Evolutionary conservation across 2,113 vertebrate species (phyloP).

Genomic region (Pleuronectes platessa): DNA sequence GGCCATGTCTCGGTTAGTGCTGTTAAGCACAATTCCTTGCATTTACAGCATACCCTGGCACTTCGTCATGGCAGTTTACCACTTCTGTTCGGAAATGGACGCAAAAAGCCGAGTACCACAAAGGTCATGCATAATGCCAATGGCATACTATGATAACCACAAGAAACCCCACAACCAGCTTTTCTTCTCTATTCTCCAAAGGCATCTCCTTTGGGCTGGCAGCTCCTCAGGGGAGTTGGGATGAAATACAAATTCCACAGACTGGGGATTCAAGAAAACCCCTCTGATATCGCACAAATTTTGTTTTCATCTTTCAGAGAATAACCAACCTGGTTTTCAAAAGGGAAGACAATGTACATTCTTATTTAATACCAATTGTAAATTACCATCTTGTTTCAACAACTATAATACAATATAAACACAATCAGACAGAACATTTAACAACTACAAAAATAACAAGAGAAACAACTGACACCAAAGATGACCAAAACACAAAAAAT

Average conservation of each 20-base stretch:
- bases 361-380: too few relatives aligned
- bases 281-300: background rate
- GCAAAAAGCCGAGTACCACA: background rate
- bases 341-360: background rate
- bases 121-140: background rate
- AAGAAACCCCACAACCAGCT: background rate
- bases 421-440: too few relatives aligned
- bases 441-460: too few relatives aligned
- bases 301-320: background rate
- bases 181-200: conserved; percentile 3
- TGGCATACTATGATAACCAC: background rate
- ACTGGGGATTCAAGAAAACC: conserved; percentile 13
- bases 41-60: conserved; percentile 21
- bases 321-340: background rate
- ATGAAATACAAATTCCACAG: conserved; percentile 36
- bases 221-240: conserved; percentile 10
- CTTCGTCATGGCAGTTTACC: background rate
- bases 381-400: too few relatives aligned
- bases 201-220: background rate
- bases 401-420: too few relatives aligned
- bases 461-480: too few relatives aligned
- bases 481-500: too few relatives aligned
- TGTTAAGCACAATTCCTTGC: conserved; percentile 4
- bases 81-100: background rate
- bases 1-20: conserved; percentile 32